phyloP scores from a whole-genome alignment of 2,888 invertebrate species.

The Pherbina coryleti region DNA sequence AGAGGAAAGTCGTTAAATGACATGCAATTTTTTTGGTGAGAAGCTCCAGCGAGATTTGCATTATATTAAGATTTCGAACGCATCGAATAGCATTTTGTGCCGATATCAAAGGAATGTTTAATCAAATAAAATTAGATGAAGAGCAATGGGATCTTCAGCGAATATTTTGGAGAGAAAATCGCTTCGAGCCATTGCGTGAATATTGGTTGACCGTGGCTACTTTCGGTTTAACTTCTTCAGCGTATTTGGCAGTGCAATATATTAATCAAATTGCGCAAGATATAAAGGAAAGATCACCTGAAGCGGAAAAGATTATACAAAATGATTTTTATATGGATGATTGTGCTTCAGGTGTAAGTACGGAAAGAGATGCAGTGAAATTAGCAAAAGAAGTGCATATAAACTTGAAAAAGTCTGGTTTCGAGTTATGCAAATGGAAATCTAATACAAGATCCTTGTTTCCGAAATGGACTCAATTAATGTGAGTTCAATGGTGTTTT shows the following conservation, averaged over 20 bases:
- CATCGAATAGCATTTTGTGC: background rate
- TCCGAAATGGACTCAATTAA: background rate
- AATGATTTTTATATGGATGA: conserved; percentile 39
- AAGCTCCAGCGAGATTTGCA: conserved; percentile 14
- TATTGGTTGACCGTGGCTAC: background rate
- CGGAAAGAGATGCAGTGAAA: conserved; percentile 11
- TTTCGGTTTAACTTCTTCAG: background rate
- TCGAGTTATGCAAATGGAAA: too few species aligned
- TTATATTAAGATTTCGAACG: background rate
- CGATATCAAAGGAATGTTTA: background rate
- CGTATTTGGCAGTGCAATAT: background rate
- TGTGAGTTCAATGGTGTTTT: background rate
- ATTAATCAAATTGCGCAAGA: background rate
- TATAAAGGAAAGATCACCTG: background rate
- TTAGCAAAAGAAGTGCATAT: background rate
- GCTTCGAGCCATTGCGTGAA: background rate
- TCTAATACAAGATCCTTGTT: background rate
- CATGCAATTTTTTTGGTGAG: conserved; percentile 15
- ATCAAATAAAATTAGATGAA: background rate
- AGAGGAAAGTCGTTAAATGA: conserved; percentile 16
- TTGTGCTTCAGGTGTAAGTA: conserved; percentile 24
- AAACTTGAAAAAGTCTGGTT: background rate
- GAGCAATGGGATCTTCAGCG: background rate
- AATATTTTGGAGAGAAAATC: background rate
- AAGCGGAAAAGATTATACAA: conserved; percentile 17